These are phyloP conservation scores for Tokudaia tokunoshimensis DNA, from an alignment of 2,797 vertebrate species.

Conservation along the genomic window DNA sequence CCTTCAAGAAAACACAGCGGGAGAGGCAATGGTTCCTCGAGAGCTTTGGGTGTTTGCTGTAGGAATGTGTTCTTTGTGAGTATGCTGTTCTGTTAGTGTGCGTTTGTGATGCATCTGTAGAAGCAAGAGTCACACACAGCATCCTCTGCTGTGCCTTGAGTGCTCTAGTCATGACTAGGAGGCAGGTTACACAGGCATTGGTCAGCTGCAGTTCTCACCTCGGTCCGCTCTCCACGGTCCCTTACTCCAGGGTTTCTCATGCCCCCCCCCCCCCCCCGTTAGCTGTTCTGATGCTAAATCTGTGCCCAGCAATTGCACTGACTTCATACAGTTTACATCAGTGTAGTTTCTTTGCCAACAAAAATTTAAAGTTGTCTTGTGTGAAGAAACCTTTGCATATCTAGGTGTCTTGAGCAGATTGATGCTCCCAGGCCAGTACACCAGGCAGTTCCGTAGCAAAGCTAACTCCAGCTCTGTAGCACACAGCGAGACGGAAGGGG, in stretches of 20 bases:
- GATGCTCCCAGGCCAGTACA: not conserved
- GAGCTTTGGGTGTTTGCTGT: not conserved
- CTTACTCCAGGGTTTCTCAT: not conserved
- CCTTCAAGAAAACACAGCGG: not conserved
- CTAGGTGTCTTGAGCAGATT: not conserved
- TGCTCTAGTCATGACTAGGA: not conserved
- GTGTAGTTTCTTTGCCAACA: slow-evolving; percentile 7
- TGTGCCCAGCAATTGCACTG: not conserved
- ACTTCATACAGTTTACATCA: not conserved
- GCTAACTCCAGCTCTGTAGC: not conserved
- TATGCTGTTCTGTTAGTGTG: not conserved
- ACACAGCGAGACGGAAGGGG: not conserved
- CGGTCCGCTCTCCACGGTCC: rapidly evolving
- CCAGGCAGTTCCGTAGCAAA: not conserved
- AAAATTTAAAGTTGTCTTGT: not conserved
- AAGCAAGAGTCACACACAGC: not conserved
- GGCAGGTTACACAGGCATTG: too few species aligned
- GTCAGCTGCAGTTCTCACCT: not conserved
- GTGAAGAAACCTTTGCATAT: not conserved
- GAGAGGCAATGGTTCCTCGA: not conserved
- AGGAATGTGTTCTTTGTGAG: not conserved
- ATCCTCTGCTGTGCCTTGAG: not conserved
- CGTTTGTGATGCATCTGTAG: not conserved
- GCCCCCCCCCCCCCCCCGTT: not conserved
- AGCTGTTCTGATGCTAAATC: not conserved